Percentiles rank a stretch among this genome's conserved stretches.
Conservation (phyloP, 2,797 vertebrate genomes). For the Rhinophrynus dorsalis region DNA sequence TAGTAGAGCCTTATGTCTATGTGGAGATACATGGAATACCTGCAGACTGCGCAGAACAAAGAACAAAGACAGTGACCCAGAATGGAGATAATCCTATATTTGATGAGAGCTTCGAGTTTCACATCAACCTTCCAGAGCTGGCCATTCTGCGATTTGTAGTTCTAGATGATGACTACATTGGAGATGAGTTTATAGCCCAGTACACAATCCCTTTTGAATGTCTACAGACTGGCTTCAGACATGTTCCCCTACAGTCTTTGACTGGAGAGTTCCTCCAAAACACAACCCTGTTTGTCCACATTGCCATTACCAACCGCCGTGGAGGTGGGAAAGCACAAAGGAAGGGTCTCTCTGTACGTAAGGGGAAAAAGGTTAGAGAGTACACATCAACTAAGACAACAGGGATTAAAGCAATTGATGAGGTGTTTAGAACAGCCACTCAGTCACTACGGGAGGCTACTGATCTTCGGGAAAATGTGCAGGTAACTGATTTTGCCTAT, state of each 20-base stretch:
- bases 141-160: slow-evolving; percentile 86
- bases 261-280: slow-evolving; percentile 85
- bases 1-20: slow-evolving; percentile 90
- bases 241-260: slow-evolving; percentile 85
- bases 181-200: slow-evolving; percentile 92
- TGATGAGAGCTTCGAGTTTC: slow-evolving; percentile 91
- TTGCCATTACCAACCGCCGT: slow-evolving; percentile 87
- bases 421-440: slow-evolving; percentile 86
- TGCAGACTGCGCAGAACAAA: slow-evolving; percentile 86
- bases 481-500: slow-evolving; percentile 68
- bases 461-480: slow-evolving; percentile 89
- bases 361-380: slow-evolving; percentile 83
- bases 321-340: slow-evolving; percentile 84
- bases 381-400: slow-evolving; percentile 90
- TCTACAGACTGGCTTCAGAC: slow-evolving; percentile 87
- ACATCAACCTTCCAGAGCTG: slow-evolving; percentile 89
- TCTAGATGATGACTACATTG: slow-evolving; percentile 89
- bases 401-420: slow-evolving; percentile 88
- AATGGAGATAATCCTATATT: slow-evolving; percentile 89
- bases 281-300: slow-evolving; percentile 85
- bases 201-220: slow-evolving; percentile 94
- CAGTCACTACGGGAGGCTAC: slow-evolving; percentile 89
- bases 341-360: slow-evolving; percentile 82
- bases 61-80: slow-evolving; percentile 88
- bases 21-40: slow-evolving; percentile 90